phyloP scores from a whole-genome alignment of 2,888 invertebrate species.

The Tipula helvola region DNA sequence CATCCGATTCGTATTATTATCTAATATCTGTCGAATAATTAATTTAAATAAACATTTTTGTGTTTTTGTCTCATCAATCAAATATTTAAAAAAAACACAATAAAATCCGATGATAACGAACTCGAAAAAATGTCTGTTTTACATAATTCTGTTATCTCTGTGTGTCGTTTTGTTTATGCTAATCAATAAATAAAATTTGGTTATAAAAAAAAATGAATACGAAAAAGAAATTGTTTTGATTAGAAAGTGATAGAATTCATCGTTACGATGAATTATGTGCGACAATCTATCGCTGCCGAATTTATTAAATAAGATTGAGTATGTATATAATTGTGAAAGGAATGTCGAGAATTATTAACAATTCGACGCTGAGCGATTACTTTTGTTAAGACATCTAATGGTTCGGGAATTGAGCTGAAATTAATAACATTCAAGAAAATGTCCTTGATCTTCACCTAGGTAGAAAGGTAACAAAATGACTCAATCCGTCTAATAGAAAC shows the following conservation, averaged over 20 bases:
- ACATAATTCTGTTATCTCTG: neutral
- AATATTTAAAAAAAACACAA: neutral
- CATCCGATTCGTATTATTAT: neutral
- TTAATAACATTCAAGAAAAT: no score
- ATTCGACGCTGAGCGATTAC: no score
- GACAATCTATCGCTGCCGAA: neutral
- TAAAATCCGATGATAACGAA: neutral
- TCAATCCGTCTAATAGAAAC: no score
- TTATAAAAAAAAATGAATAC: neutral
- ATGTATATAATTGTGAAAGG: no score
- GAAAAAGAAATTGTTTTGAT: neutral
- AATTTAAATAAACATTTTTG: neutral
- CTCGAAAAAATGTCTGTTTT: neutral
- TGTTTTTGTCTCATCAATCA: neutral
- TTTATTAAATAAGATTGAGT: neutral
- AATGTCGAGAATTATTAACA: no score
- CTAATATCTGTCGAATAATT: neutral
- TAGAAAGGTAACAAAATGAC: no score
- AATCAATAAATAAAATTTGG: neutral
- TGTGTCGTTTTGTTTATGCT: neutral
- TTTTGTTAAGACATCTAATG: no score
- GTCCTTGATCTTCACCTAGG: no score
- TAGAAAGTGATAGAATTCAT: neutral
- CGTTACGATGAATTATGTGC: neutral
- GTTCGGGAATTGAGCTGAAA: no score